Base-by-base conservation (phyloP, 2,888 invertebrate genomes). In the Pheosia gnoma region DNA sequence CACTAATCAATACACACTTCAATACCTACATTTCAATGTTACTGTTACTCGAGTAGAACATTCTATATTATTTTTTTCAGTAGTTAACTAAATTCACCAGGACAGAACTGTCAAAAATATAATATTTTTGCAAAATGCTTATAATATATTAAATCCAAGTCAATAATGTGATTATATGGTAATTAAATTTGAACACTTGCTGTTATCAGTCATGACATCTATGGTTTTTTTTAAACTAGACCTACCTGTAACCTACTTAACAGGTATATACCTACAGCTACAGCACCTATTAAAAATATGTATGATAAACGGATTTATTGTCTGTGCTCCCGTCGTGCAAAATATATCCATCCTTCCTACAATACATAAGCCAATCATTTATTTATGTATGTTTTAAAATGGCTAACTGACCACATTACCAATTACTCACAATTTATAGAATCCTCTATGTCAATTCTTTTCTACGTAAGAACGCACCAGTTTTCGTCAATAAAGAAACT, bases 401-500 rank as follows among this genome's bases (percentile, higher is more conserved):
- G 67, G 70, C 69, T 59, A 71, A 68, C 61, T 57, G 60, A 60
- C 63, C 68, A 25, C 55, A 65, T 59, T 58, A 39, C 58, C 55
- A 38, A 68, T 65, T 72, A 75, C 75, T 74, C 67, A 74, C 74
- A 61, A 67, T 71, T 68, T 71, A 63, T 74, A 72, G 72, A 68
- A 71, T 67, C 68, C 70, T 70, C 65, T 63, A 67, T 55, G 66
- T 66, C 58, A 71, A 67, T 57, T 73, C 68, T 63, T 66, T 72
- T 65, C 68, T 74, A 75, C 67, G 71, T 71, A 71, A 67, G 60
- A 70, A 72, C 69, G 80, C 77, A 82, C 72, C 69, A 81, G 75
- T 80, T 76, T 72, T 70, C 74, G 72, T 76, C 66, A 74, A 68
- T 78, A 68, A 61, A 77, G 73, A 70, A 72, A 79, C 65, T 77